These are phyloP conservation scores for Luffia ferchaultella DNA, from an alignment of 2,888 invertebrate genomes.

Conservation along the genomic window DNA sequence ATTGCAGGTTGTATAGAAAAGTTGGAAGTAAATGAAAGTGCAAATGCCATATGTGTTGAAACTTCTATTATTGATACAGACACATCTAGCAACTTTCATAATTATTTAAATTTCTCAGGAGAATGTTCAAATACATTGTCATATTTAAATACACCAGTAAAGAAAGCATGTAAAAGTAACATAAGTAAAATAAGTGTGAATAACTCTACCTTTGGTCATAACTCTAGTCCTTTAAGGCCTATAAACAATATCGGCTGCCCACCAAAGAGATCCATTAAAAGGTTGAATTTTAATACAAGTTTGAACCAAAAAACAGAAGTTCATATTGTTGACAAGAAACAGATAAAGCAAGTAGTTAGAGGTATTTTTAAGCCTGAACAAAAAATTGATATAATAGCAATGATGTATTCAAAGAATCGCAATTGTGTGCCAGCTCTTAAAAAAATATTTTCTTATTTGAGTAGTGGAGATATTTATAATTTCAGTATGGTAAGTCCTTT, in stretches of 20 bases:
- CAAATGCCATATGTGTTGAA: conserved; percentile 21
- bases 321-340: neutral
- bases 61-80: conserved; percentile 16
- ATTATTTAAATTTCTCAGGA: conserved; percentile 9
- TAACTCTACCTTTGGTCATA: conserved; percentile 5
- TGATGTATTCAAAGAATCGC: conserved; percentile 27
- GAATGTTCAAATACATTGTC: conserved; percentile 20
- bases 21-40: conserved; percentile 38
- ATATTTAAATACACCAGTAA: conserved; percentile 50
- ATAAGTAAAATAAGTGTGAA: conserved; percentile 27
- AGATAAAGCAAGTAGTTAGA: neutral
- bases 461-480: conserved; percentile 43
- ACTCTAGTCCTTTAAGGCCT: conserved; percentile 12
- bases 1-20: conserved; percentile 47
- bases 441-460: conserved; percentile 41
- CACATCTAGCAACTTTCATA: conserved; percentile 15
- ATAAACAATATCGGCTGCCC: conserved; percentile 20
- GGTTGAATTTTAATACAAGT: conserved; percentile 31
- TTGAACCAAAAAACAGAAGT: neutral
- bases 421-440: conserved; percentile 35
- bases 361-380: conserved; percentile 37
- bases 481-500: conserved; percentile 41
- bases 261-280: conserved; percentile 36
- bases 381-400: conserved; percentile 47
- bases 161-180: conserved; percentile 33